Evolutionary conservation across 2,113 vertebrate genomes (phyloP), one percentile per base, ranked within the genome.

Genomic region (Paramormyrops kingsleyae): DNA sequence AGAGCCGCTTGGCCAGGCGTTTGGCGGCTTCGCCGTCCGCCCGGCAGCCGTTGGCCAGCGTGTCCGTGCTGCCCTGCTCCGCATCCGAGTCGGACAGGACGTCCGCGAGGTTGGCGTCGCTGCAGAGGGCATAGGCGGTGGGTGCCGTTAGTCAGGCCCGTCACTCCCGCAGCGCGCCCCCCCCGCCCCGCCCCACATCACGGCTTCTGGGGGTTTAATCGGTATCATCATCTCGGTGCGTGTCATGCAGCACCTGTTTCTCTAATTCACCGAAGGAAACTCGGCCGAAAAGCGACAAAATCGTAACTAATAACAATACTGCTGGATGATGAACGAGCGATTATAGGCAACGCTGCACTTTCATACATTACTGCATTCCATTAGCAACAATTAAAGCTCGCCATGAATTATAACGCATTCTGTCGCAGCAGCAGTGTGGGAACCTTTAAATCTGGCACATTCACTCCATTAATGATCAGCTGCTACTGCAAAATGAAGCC

Each of bases 1-100:
- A 99, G 74, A 99, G 97, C 39, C 98, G 96, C 90, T 97, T 98
- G 90, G 98, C 98, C 91, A 99, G 93, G 66, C 98, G 95, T 92
- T 96, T 97, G 88, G 98, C 98, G 21, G 97, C 97, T 83, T 98
- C 97, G 0, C 91, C 91, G 90, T 99, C 97, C 0, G 95, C 97
- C 91, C 97, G 96, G 97, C 98, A 98, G 91, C 98, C 98, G 0
- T 99, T 99, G 87, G 97, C 96, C 91, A 99, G 93, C 0, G 97
- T 97, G 92, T 98, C 98, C 0, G 97, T 96, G 95, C 98, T 98
- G 87, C 97, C 97, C 80, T 96, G 97, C 91, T 96, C 97, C 0
- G 97, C 97, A 92, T 98, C 97, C 0, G 97, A 97, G 95, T 99
- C 98, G 0, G 97, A 98, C 92, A 97, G 94, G 1, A 93, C 95